Conservation (phyloP, 2,888 invertebrate species). For the Ferrisia virgata region DNA sequence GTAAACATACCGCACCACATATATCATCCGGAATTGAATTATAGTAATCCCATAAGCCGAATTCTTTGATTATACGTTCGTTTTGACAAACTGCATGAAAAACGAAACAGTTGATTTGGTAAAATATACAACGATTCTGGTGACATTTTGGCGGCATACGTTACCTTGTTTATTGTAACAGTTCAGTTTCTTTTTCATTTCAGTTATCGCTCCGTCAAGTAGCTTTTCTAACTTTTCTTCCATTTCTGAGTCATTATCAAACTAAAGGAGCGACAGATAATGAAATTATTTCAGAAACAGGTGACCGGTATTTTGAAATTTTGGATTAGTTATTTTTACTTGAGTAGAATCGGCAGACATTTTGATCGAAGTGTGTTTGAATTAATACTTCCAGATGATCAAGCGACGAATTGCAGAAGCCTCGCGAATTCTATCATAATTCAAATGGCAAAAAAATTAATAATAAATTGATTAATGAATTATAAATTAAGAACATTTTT, state of each 20-base stretch:
- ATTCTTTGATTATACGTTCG: conserved; percentile 6
- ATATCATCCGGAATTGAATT: not conserved
- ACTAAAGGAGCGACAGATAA: not conserved
- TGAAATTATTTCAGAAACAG: not conserved
- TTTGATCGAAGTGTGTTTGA: no score
- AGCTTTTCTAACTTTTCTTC: not conserved
- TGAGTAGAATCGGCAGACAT: not conserved
- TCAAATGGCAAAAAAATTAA: no score
- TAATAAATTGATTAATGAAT: no score
- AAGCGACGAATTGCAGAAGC: no score
- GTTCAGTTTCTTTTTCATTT: not conserved
- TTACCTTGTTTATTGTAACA: not conserved
- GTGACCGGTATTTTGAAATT: not conserved
- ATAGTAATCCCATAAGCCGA: not conserved
- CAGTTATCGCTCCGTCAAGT: not conserved
- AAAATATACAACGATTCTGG: not conserved
- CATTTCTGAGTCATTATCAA: not conserved
- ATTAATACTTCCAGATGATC: no score
- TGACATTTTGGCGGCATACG: no score
- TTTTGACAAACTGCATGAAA: not conserved
- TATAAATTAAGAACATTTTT: no score
- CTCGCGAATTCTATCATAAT: no score
- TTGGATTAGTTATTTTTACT: not conserved
- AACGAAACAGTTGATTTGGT: not conserved
- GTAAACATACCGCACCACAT: not conserved